phyloP scores from a whole-genome alignment of 2,797 vertebrate genomes.

The Macroramphosus scolopax region DNA sequence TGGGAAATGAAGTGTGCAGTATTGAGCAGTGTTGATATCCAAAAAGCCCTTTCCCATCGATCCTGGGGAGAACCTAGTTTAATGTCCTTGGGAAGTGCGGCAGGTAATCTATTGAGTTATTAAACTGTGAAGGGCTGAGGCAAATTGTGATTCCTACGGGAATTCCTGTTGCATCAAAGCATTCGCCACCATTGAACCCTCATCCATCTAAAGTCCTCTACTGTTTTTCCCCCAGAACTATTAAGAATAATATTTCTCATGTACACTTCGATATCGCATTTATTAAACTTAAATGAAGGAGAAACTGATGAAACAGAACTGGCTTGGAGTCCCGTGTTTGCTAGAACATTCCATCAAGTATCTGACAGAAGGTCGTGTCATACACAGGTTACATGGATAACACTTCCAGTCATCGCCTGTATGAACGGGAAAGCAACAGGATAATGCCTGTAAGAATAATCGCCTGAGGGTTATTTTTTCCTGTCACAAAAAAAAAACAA shows the following conservation, averaged over 20 bases:
- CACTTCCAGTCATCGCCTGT: slow-evolving; percentile 47
- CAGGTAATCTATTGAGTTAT: slow-evolving; percentile 81
- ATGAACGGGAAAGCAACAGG: too few relatives aligned
- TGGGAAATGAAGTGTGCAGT: slow-evolving; percentile 76
- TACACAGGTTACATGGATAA: slow-evolving; percentile 52
- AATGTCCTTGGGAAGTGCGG: slow-evolving; percentile 77
- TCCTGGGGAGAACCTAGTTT: slow-evolving; percentile 72
- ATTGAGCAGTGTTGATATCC: slow-evolving; percentile 71
- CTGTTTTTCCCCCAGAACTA: slow-evolving; percentile 30
- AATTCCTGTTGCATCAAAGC: slow-evolving; percentile 53
- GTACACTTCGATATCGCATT: too few relatives aligned
- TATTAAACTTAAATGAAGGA: slow-evolving; percentile 24
- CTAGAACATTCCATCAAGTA: slow-evolving; percentile 37
- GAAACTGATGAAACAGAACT: slow-evolving; percentile 37
- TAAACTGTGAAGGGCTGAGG: slow-evolving; percentile 73
- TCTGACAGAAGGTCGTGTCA: slow-evolving; percentile 52
- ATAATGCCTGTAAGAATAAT: too few relatives aligned
- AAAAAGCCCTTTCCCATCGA: slow-evolving; percentile 73
- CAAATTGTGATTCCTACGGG: slow-evolving; percentile 63
- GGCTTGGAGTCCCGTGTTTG: slow-evolving; percentile 56
- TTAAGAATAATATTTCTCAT: too few relatives aligned
- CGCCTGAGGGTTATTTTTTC: slow-evolving; percentile 42
- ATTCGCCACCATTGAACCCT: slow-evolving; percentile 37
- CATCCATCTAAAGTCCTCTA: slow-evolving; percentile 32
- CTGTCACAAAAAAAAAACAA: slow-evolving; percentile 46